Evolutionary conservation across 2,797 vertebrate genomes (phyloP).

Genomic region (Schizothorax lantsangensis): DNA sequence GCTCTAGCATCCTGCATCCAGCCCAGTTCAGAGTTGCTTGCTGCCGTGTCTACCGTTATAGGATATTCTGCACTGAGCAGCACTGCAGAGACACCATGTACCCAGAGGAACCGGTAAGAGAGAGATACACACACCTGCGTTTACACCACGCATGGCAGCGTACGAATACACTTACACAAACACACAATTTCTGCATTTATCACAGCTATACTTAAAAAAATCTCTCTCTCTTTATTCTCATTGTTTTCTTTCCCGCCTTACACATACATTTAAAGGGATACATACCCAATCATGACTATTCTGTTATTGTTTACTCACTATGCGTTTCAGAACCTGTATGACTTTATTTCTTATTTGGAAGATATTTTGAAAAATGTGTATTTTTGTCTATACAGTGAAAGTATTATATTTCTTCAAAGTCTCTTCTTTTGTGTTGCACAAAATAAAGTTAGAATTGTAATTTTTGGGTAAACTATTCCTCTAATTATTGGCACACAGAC

Average conservation of each 20-base stretch:
- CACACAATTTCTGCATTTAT: not conserved
- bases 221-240: not conserved
- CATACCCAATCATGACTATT: no score
- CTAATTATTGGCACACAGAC: not conserved
- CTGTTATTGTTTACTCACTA: not conserved
- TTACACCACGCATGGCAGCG: not conserved
- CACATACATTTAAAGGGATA: not conserved
- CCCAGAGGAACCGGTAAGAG: slow-evolving; percentile 57
- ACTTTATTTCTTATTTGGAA: not conserved
- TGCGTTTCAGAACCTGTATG: not conserved
- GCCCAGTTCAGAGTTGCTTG: slow-evolving; percentile 21
- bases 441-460: not conserved
- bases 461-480: not conserved
- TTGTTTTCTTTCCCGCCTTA: not conserved
- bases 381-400: not conserved
- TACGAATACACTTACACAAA: not conserved
- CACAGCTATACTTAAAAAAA: not conserved
- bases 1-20: slow-evolving; percentile 42
- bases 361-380: not conserved
- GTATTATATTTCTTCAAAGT: not conserved
- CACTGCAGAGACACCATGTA: slow-evolving; percentile 55
- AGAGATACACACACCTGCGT: not conserved
- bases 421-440: not conserved
- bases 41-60: not conserved
- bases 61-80: slow-evolving; percentile 47